A percentile compares a stretch with the other conserved stretches of the same genome.
phyloP scores from a whole-genome alignment of 2,888 invertebrate genomes.

The Celastrina argiolus region DNA sequence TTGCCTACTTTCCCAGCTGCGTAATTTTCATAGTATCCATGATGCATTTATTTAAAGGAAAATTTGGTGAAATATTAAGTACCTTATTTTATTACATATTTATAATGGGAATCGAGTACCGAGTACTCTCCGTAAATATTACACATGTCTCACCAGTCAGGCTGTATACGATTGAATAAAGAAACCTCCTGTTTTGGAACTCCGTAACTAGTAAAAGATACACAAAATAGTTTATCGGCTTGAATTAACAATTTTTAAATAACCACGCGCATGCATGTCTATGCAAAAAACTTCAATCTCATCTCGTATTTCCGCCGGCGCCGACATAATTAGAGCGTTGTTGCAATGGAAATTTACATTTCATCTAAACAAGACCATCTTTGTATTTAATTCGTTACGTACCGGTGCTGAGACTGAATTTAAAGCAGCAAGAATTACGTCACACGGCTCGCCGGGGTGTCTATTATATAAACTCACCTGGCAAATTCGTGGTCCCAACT shows the following conservation, averaged over 20 bases:
- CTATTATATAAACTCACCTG: not conserved
- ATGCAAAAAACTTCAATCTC: slow-evolving; percentile 7
- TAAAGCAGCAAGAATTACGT: slow-evolving; percentile 19
- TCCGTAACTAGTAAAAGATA: too few relatives aligned
- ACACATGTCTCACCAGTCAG: too few relatives aligned
- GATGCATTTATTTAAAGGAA: too few relatives aligned
- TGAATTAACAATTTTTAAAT: not conserved
- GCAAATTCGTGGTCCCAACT: not conserved
- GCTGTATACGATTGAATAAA: too few relatives aligned
- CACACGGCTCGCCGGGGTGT: not conserved
- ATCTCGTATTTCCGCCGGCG: not conserved
- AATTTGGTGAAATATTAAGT: too few relatives aligned
- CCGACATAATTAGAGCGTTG: slow-evolving; percentile 10
- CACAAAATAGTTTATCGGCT: not conserved
- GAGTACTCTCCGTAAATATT: too few relatives aligned
- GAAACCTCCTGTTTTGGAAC: too few relatives aligned
- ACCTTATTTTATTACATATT: too few relatives aligned
- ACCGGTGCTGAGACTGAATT: slow-evolving; percentile 22
- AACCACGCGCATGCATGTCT: not conserved
- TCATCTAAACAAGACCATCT: slow-evolving; percentile 25
- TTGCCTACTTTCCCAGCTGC: too few relatives aligned
- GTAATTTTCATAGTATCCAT: too few relatives aligned
- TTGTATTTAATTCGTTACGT: slow-evolving; percentile 29
- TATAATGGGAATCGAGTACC: too few relatives aligned
- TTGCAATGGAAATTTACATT: slow-evolving; percentile 28